These are phyloP conservation scores for Barypeithes pellucidus DNA, from an alignment of 2,888 invertebrate species.

Conservation along the genomic window DNA sequence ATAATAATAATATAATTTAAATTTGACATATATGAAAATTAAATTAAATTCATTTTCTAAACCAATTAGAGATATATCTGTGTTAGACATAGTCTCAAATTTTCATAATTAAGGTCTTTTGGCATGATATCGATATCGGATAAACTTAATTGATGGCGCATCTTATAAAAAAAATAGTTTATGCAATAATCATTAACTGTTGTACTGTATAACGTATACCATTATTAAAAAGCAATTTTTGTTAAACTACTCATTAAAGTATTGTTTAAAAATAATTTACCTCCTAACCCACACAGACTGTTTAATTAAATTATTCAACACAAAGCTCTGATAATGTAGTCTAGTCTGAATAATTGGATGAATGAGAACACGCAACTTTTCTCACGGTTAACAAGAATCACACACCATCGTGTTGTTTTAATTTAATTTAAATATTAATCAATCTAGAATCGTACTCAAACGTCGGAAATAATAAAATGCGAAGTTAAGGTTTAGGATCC, in stretches of 20 bases:
- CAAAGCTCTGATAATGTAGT: conserved; percentile 39
- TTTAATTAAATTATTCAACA: neutral
- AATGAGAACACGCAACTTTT: conserved; percentile 47
- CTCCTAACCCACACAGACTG: conserved; percentile 15
- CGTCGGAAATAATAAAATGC: conserved; percentile 20
- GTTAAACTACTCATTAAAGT: conserved; percentile 6
- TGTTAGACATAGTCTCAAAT: too few species aligned
- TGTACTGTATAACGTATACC: neutral
- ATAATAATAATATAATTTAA: too few species aligned
- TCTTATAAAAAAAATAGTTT: too few species aligned
- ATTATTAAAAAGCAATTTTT: conserved; percentile 4
- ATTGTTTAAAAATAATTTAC: conserved; percentile 23
- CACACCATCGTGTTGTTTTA: conserved; percentile 44
- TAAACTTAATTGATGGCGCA: too few species aligned
- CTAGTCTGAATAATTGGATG: conserved; percentile 48
- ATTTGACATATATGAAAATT: too few species aligned
- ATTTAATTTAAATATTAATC: conserved; percentile 45
- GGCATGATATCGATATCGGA: too few species aligned
- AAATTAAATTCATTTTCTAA: too few species aligned
- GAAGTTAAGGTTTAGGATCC: neutral
- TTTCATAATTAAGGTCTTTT: too few species aligned
- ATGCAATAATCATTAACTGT: neutral
- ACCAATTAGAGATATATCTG: too few species aligned
- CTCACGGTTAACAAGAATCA: conserved; percentile 48
- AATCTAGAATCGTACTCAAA: conserved; percentile 39